Evolutionary conservation across 2,113 vertebrate genomes (phyloP).

Genomic region (Phycodurus eques): DNA sequence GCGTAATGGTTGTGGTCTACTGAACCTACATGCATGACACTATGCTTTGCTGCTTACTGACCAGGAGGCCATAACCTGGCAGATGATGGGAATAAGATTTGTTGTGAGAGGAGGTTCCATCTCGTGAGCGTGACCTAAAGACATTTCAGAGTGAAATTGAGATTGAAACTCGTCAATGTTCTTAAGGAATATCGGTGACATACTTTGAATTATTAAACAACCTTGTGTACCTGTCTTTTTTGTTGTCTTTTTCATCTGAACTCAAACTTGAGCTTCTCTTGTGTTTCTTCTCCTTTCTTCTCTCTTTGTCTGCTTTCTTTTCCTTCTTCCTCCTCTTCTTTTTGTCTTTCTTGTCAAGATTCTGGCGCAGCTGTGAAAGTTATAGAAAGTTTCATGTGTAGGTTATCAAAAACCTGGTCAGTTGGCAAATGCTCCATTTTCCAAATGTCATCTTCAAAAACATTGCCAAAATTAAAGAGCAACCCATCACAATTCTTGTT

Average conservation of each 20-base stretch:
- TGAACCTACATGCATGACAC: background rate
- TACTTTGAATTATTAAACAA: background rate
- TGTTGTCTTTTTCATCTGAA: conserved; percentile 73
- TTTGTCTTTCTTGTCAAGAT: conserved; percentile 81
- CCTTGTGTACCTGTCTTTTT: conserved; percentile 52
- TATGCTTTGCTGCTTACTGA: conserved; percentile 40
- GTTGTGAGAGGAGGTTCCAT: conserved; percentile 41
- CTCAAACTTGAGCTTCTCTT: conserved; percentile 69
- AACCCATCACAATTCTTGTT: conserved; percentile 16
- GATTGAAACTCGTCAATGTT: background rate
- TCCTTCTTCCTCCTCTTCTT: conserved; percentile 80
- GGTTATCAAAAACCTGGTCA: background rate
- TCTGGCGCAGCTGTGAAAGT: conserved; percentile 82
- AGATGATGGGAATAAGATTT: conserved; percentile 55
- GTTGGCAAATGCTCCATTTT: background rate
- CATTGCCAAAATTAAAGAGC: background rate
- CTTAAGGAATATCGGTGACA: background rate
- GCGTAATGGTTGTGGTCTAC: background rate
- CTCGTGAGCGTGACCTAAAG: conserved; percentile 70
- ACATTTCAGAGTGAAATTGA: background rate
- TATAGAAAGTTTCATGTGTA: background rate
- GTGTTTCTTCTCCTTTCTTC: conserved; percentile 80
- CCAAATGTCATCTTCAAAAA: background rate
- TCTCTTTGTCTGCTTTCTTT: conserved; percentile 76
- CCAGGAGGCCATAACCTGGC: conserved; percentile 85